Evolutionary conservation across 2,888 invertebrate genomes (phyloP), one percentile per base, ranked within the genome.

Genomic region (Eucera pruinosa): DNA sequence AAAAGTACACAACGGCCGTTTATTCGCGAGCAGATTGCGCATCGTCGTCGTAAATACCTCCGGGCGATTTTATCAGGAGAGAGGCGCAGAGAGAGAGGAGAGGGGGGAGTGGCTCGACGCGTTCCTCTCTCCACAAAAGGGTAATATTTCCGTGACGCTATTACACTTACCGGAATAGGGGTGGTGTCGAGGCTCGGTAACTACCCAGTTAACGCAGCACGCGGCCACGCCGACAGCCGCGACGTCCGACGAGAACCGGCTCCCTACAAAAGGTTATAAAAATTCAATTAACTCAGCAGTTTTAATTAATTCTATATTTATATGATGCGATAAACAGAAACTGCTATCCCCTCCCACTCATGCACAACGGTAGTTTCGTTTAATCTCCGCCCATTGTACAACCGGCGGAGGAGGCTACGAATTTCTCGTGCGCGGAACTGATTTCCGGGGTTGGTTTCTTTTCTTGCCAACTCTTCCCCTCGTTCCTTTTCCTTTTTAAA

Each of bases 231-330:
- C 71, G 78, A 68, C 57, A 67, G 69, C 60, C 54, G 55, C 60
- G 73, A 78, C 83, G 83, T 74, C 70, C 75, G 81, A 70, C 72
- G 62, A 65, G 78, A 55, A 45, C 48, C 68, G 47, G 23, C 80
- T 45, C 73, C 83, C 84, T 78, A 82, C 83, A 77, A 84, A 84
- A 81, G 82, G 87, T 88, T 89, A 88, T 89, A 88, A 90, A 90
- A 89, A 89, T 90, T 90, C 90, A 89, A 89, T 89, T 89, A 89
- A 89, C 89, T 84, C 86, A 60, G 84, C 86, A 86, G 84, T 89
- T 89, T 86, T 88, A 88, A 89, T 89, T 88, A 88, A 89, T 89
- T 89, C 86, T 77, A 86, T 89, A 89, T 89, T 89, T 89, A 89
- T 88, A 88, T 86, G 86, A 85, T 72, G 81, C 85, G 86, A 89